These are phyloP conservation scores for Celastrina argiolus DNA, from an alignment of 2,888 invertebrate species.

Conservation along the genomic window DNA sequence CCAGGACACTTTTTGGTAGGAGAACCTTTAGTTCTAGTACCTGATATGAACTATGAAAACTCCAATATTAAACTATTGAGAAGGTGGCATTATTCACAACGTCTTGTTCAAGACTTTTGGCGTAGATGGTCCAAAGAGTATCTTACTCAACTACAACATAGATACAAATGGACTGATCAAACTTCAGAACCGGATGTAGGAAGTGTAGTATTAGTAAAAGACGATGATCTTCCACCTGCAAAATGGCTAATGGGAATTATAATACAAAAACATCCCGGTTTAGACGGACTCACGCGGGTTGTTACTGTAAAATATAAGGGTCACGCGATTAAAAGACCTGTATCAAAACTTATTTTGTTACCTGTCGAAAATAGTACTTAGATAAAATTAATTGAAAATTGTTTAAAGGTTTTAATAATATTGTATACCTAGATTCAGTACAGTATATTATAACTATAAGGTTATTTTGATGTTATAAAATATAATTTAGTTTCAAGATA, in stretches of 20 bases:
- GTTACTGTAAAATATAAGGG: slow-evolving; percentile 10
- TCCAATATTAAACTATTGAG: neutral
- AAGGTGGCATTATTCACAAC: slow-evolving; percentile 9
- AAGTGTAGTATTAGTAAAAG: slow-evolving; percentile 31
- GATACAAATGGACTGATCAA: slow-evolving; percentile 29
- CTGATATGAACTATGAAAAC: slow-evolving; percentile 27
- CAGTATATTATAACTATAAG: too few species aligned
- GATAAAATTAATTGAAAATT: too few species aligned
- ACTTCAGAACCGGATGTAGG: slow-evolving; percentile 25
- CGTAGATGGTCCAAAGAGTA: slow-evolving; percentile 27
- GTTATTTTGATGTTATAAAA: too few species aligned
- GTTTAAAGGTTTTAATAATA: too few species aligned
- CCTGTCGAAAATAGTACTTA: neutral
- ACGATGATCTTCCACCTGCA: slow-evolving; percentile 30
- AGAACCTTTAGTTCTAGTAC: slow-evolving; percentile 27
- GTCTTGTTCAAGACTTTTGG: slow-evolving; percentile 32
- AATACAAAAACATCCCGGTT: slow-evolving; percentile 28
- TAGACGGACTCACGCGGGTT: slow-evolving; percentile 10
- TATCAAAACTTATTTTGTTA: slow-evolving; percentile 9
- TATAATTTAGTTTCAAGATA: too few species aligned
- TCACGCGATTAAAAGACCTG: slow-evolving; percentile 1
- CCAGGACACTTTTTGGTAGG: slow-evolving; percentile 32
- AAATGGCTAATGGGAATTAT: slow-evolving; percentile 29
- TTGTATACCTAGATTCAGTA: too few species aligned
- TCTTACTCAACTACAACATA: slow-evolving; percentile 22